Evolutionary conservation across 2,113 vertebrate genomes (phyloP), one percentile per base, ranked within the genome.

Genomic region (Periophthalmodon schlosseri): DNA sequence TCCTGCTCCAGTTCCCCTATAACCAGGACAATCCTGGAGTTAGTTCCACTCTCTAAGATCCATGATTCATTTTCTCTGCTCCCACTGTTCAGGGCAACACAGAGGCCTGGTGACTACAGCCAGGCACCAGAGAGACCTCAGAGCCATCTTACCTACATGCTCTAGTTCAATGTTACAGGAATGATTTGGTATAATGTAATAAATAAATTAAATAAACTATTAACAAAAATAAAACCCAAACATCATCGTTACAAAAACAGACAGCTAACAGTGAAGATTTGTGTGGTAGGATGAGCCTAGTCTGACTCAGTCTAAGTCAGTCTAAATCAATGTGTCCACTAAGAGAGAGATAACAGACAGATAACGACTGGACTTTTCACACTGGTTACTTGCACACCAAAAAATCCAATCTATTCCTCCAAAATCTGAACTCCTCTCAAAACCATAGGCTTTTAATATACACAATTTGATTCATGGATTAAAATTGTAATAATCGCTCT

Each of bases 1-100:
- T 63, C 60, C 60, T 63, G 60, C 60, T 63, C 60, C 28, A 63
- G 60, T 63, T 63, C 60, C 28, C 16, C 6, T 63, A 28, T 63
- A 63, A 34, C 60, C 60, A 18, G 60, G 28, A 16, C 60, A 63
- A 34, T 63, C 28, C 24, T 9, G 24, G 28, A 18, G 24, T 34
- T 63, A 63, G 60, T 63, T 63, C 28, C 28, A 34, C 60, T 63
- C 60, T 63, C 28, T 18, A 6, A 63, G 60, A 63, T 63, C 33
- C 24, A 34, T 63, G 60, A 63, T 63, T 28, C 60, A 63, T 63
- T 63, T 18, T 16, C 28, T 63, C 60, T 34, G 28, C 60, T 63
- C 60, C 28, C 28, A 63, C 60, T 63, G 24, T 63, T 63, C 60
- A 18, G 60, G 24, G 15, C 15, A 63, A 28, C 15, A 13, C 21